Percentiles rank a stretch among this genome's conserved stretches.
Conservation (phyloP, 2,888 invertebrate genomes). For the Biston betularia region DNA sequence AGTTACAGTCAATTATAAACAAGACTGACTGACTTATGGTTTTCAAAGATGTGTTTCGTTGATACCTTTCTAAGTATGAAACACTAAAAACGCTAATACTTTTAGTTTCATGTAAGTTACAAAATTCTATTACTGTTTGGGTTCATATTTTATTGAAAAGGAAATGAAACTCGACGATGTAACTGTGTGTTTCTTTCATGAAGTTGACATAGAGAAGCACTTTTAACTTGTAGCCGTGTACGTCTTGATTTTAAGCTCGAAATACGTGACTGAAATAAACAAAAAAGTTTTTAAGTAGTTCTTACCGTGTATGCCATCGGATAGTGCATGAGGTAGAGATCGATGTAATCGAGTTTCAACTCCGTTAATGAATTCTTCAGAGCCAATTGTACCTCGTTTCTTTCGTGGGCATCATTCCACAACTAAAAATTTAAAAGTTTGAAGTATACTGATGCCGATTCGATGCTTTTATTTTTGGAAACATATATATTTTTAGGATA, state of each 20-base stretch:
- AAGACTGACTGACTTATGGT: no score
- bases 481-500: no score
- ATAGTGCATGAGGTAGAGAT: constrained; percentile 93
- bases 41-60: no score
- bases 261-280: constrained; percentile 23
- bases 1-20: no score
- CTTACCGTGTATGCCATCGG: constrained; percentile 88
- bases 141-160: constrained; percentile 27
- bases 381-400: constrained; percentile 88
- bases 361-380: constrained; percentile 87
- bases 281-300: constrained; percentile 22
- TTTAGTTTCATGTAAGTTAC: background rate
- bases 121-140: constrained; percentile 31
- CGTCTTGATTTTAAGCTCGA: constrained; percentile 19
- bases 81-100: no score
- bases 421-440: constrained; percentile 53
- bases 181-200: constrained; percentile 24
- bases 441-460: no score
- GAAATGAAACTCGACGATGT: constrained; percentile 30
- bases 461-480: no score
- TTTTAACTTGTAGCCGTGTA: constrained; percentile 14
- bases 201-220: constrained; percentile 23
- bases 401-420: constrained; percentile 86
- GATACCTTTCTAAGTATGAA: no score
- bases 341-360: constrained; percentile 90